Conservation (phyloP, 2,888 invertebrate species). For the Onthophagus sagittarius region DNA sequence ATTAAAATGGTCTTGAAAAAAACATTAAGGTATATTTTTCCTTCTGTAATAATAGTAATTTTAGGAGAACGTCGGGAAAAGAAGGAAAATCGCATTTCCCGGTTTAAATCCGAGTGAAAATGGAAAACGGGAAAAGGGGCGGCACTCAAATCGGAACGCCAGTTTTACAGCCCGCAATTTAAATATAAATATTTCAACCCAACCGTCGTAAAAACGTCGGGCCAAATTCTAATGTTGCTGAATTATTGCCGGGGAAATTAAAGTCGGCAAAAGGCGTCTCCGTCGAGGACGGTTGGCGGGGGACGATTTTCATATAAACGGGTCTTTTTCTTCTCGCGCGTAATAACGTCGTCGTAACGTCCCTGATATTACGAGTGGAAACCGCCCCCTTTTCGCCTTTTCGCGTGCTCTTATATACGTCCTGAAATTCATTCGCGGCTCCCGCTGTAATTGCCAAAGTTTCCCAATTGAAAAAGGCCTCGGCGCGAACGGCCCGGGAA, state of each 20-base stretch:
- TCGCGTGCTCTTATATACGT: not conserved
- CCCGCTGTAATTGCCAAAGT: constrained; percentile 19
- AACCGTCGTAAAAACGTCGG: constrained; percentile 31
- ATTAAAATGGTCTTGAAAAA: not conserved
- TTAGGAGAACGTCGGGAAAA: not conserved
- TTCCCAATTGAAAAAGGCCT: constrained; percentile 17
- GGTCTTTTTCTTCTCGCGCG: not conserved
- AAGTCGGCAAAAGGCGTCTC: constrained; percentile 26
- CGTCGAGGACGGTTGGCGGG: not conserved
- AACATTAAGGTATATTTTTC: constrained; percentile 2
- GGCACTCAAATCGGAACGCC: constrained; percentile 1
- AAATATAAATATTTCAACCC: constrained; percentile 33
- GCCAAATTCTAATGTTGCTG: constrained; percentile 30
- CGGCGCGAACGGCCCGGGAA: not conserved
- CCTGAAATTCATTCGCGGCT: constrained; percentile 8
- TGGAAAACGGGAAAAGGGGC: constrained; percentile 1
- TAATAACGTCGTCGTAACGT: constrained; percentile 1
- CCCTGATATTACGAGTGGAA: constrained; percentile 2
- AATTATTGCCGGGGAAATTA: constrained; percentile 32
- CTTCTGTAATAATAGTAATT: constrained; percentile 5
- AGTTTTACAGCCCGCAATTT: constrained; percentile 22
- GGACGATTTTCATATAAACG: constrained; percentile 11
- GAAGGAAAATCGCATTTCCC: not conserved
- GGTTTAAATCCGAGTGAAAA: not conserved
- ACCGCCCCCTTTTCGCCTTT: not conserved